Evolutionary conservation across 2,113 vertebrate genomes (phyloP).

Genomic region (Podilymbus podiceps): DNA sequence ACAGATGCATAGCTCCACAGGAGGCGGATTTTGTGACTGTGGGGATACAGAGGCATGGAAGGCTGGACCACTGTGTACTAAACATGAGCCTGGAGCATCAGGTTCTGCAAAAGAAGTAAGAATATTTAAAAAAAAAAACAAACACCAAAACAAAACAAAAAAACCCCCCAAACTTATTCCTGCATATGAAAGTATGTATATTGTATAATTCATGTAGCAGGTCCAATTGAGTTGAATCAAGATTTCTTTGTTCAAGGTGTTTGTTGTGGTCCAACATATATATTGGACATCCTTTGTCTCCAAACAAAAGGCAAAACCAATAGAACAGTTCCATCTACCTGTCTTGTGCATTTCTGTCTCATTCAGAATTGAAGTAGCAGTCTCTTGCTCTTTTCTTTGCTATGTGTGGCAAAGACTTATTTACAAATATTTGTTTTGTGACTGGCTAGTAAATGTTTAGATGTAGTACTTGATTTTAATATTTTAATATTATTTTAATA

Average conservation of each 20-base stretch:
- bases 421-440: not conserved
- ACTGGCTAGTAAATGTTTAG: not conserved
- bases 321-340: not conserved
- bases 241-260: not conserved
- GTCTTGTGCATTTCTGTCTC: not conserved
- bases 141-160: too few relatives aligned
- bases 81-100: constrained; percentile 83
- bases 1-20: constrained; percentile 95
- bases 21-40: constrained; percentile 97
- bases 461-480: not conserved
- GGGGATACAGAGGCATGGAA: constrained; percentile 97
- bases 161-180: too few relatives aligned
- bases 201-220: not conserved
- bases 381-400: not conserved
- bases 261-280: not conserved
- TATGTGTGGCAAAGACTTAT: not conserved
- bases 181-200: not conserved
- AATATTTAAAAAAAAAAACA: not conserved
- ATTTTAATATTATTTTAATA: not conserved
- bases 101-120: constrained; percentile 86
- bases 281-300: not conserved
- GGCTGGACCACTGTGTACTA: constrained; percentile 88
- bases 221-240: not conserved
- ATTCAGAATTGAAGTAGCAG: not conserved
- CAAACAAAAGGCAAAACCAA: not conserved